phyloP scores from a whole-genome alignment of 2,888 invertebrate genomes.

The Alentia gelatinosa region DNA sequence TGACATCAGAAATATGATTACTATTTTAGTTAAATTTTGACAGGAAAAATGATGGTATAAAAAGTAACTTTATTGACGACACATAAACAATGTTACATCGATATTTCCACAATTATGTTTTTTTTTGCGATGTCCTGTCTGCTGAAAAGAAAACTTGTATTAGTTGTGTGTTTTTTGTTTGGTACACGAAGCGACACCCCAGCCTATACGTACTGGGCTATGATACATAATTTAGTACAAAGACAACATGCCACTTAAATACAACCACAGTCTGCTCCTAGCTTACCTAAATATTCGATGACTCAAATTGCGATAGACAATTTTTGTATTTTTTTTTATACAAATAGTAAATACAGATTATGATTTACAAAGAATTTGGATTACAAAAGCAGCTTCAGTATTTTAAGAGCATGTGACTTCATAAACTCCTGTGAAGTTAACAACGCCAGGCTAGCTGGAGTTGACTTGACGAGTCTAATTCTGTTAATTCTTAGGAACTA shows the following conservation, averaged over 20 bases:
- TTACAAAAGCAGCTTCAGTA: neutral
- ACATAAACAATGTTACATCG: slow-evolving; percentile 10
- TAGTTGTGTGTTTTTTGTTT: neutral
- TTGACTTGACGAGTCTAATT: neutral
- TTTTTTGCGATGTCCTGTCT: slow-evolving; percentile 33
- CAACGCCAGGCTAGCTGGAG: neutral
- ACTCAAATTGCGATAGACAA: neutral
- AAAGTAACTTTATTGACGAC: slow-evolving; percentile 40
- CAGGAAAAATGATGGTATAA: neutral
- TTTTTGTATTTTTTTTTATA: neutral
- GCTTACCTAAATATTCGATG: neutral
- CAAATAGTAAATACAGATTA: neutral
- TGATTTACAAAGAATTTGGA: neutral
- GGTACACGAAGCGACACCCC: neutral
- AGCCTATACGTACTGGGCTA: neutral
- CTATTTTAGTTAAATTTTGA: too few relatives aligned
- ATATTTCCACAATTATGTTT: neutral
- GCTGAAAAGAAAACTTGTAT: neutral
- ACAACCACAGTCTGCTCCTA: neutral
- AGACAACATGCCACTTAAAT: neutral
- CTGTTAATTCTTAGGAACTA: neutral
- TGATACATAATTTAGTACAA: neutral
- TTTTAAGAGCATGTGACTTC: neutral
- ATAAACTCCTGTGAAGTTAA: neutral
- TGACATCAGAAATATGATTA: too few relatives aligned